Conservation (phyloP, 2,113 vertebrate species). For the Marmota flaviventris region DNA sequence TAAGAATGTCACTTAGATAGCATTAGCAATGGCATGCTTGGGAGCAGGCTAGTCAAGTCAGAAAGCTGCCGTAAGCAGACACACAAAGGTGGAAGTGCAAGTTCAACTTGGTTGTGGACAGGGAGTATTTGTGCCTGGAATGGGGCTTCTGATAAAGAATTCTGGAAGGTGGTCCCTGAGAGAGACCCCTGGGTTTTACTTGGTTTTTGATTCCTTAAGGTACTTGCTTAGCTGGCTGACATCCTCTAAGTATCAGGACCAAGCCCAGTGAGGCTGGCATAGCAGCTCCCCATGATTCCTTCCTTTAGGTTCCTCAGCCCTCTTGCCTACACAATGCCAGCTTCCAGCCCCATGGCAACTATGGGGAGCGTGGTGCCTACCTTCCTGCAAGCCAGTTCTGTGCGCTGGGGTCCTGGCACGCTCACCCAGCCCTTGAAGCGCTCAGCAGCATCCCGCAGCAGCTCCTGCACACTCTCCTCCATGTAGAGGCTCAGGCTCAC, state of each 20-base stretch:
- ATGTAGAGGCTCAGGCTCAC: constrained; percentile 87
- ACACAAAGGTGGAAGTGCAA: neutral
- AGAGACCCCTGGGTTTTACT: neutral
- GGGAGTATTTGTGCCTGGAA: neutral
- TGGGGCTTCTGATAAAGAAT: neutral
- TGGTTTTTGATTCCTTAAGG: neutral
- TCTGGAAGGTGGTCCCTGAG: neutral
- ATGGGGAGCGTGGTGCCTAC: constrained; percentile 71
- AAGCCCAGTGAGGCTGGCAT: neutral
- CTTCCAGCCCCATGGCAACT: neutral
- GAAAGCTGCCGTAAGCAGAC: neutral
- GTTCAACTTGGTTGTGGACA: neutral
- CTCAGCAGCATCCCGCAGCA: constrained; percentile 89
- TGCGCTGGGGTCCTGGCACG: constrained; percentile 86
- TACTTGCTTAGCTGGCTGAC: neutral
- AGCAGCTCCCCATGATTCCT: neutral
- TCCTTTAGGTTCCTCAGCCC: neutral
- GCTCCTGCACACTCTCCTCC: constrained; percentile 89
- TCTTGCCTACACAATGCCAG: neutral
- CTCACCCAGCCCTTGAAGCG: constrained; percentile 92
- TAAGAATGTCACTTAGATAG: too few relatives aligned
- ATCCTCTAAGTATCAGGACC: neutral
- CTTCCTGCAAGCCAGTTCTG: constrained; percentile 92
- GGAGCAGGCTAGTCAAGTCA: neutral
- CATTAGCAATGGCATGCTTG: neutral